A percentile compares a stretch with the other conserved stretches of the same genome.
Evolutionary conservation across 2,888 invertebrate species (phyloP).

Genomic region (Hermaeophaga mercurialis): DNA sequence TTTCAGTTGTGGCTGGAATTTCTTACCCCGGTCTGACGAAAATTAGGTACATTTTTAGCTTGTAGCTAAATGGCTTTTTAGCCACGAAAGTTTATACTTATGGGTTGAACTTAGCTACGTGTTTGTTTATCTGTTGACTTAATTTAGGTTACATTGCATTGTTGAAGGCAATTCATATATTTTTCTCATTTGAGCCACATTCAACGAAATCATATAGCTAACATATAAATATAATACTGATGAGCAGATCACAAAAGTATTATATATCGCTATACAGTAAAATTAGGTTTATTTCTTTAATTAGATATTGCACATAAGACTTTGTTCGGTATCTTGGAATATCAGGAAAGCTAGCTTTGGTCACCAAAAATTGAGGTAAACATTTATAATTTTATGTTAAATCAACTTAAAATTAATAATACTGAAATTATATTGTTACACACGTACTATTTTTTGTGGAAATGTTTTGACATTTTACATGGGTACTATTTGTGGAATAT

Average conservation of each 20-base stretch:
- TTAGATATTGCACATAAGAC: constrained; percentile 21
- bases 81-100: too few species aligned
- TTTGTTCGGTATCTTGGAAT: constrained; percentile 8
- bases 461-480: constrained; percentile 23
- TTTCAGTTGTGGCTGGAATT: too few species aligned
- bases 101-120: too few species aligned
- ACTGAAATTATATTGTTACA: not conserved
- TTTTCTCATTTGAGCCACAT: constrained; percentile 45
- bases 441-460: constrained; percentile 15
- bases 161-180: constrained; percentile 50
- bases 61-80: too few species aligned
- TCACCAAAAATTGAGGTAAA: constrained; percentile 8
- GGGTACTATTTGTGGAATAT: constrained; percentile 17
- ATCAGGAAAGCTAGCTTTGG: constrained; percentile 8
- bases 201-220: constrained; percentile 38
- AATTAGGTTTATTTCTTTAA: constrained; percentile 3
- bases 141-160: constrained; percentile 48
- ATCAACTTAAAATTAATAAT: not conserved
- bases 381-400: constrained; percentile 1
- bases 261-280: constrained; percentile 4
- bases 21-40: too few species aligned
- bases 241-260: constrained; percentile 29
- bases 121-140: too few species aligned
- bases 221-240: constrained; percentile 27
- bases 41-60: too few species aligned